Conservation (phyloP, 37 sponge, comb jelly and placozoan species). For the Ianthella basta region DNA sequence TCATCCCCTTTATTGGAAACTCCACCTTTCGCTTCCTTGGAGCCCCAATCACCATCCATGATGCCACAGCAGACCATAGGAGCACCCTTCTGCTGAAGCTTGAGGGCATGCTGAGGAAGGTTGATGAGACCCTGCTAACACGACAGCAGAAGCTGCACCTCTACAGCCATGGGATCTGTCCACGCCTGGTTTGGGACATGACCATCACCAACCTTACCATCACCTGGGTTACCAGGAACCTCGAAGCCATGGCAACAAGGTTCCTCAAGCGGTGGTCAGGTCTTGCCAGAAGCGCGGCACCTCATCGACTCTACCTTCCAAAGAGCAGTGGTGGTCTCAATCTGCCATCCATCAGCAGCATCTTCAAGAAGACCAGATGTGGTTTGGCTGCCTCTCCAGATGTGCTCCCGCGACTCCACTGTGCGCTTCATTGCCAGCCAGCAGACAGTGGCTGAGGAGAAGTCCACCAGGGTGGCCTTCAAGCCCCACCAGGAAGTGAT, state of each 20-base stretch:
- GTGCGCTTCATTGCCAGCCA: neutral
- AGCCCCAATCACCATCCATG: neutral
- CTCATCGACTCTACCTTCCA: slow-evolving; percentile 28
- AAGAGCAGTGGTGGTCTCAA: slow-evolving; percentile 28
- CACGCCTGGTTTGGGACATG: slow-evolving; percentile 33
- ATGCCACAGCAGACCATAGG: neutral
- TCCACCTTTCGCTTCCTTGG: slow-evolving; percentile 36
- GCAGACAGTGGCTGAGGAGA: neutral
- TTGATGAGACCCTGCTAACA: slow-evolving; percentile 26
- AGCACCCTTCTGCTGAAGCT: slow-evolving; percentile 1
- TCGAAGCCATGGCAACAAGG: slow-evolving; percentile 28
- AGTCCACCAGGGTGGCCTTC: neutral
- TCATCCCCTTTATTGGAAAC: slow-evolving; percentile 26
- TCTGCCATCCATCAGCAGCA: neutral
- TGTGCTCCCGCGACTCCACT: slow-evolving; percentile 17
- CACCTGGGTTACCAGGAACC: slow-evolving; percentile 19
- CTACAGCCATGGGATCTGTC: slow-evolving; percentile 36
- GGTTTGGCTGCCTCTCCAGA: neutral
- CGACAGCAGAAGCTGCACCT: slow-evolving; percentile 37
- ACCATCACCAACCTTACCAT: slow-evolving; percentile 20
- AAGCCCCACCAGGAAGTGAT: slow-evolving; percentile 21
- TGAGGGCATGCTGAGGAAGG: neutral
- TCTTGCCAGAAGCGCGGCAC: slow-evolving; percentile 4
- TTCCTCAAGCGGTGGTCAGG: slow-evolving; percentile 47
- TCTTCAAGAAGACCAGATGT: slow-evolving; percentile 25